Evolutionary conservation across 2,113 vertebrate genomes (phyloP).

Genomic region (Scolopax mira): DNA sequence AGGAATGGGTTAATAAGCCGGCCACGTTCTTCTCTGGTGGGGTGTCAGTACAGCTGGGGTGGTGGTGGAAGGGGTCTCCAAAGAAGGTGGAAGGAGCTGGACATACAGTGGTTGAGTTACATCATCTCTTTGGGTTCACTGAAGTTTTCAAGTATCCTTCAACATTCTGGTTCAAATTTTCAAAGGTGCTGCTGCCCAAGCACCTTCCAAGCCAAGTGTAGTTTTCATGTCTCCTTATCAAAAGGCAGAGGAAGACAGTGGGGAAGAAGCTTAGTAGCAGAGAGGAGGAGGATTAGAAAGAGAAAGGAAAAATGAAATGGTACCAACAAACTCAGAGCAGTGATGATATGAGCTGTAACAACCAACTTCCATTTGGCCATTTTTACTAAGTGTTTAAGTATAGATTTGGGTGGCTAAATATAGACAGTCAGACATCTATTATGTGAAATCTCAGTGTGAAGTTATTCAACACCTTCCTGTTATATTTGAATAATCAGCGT

Average conservation of each 20-base stretch:
- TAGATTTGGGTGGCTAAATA: conserved; percentile 1
- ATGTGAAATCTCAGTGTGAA: conserved; percentile 6
- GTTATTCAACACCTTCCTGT: conserved; percentile 7
- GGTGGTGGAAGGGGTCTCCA: neutral
- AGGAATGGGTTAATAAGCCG: neutral
- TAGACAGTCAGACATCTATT: neutral
- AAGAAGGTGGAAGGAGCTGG: neutral
- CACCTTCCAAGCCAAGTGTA: neutral
- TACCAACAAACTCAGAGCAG: neutral
- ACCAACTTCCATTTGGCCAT: neutral
- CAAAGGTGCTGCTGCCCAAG: neutral
- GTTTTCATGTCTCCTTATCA: accelerated
- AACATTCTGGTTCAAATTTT: neutral
- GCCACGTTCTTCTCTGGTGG: neutral
- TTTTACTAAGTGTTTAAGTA: neutral
- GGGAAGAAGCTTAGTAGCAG: neutral
- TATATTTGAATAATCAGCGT: neutral
- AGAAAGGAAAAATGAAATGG: neutral
- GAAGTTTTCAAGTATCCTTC: accelerated
- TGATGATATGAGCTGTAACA: neutral
- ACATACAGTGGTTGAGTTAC: neutral
- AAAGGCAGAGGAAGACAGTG: neutral
- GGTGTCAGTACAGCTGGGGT: neutral
- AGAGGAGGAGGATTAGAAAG: neutral
- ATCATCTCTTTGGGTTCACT: neutral